These are phyloP conservation scores for Coronaproctus castanopsis DNA, from an alignment of 2,888 invertebrate species.

Conservation along the genomic window DNA sequence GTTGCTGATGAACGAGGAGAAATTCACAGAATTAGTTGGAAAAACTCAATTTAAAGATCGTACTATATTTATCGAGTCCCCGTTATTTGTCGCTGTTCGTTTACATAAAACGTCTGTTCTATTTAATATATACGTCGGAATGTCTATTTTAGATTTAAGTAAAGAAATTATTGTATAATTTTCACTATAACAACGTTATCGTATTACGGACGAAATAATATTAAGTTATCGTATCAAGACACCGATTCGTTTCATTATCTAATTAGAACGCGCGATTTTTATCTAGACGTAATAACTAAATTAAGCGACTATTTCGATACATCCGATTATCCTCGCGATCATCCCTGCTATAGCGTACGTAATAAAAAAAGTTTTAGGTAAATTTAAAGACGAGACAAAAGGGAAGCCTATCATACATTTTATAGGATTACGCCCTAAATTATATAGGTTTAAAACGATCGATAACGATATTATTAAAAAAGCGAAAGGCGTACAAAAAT, in stretches of 20 bases:
- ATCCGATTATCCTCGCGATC: not conserved
- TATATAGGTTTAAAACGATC: not conserved
- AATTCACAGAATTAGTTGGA: not conserved
- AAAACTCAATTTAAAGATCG: not conserved
- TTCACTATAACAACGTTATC: not conserved
- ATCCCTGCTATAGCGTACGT: not conserved
- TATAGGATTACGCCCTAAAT: not conserved
- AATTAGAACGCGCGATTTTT: not conserved
- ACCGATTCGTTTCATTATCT: not conserved
- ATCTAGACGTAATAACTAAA: not conserved
- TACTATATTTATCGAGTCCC: not conserved
- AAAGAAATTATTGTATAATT: not conserved
- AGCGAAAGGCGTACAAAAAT: no score
- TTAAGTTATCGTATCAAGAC: not conserved
- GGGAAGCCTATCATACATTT: not conserved
- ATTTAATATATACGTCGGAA: not conserved
- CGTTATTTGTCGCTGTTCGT: not conserved
- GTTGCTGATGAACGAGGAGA: not conserved
- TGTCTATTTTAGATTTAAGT: not conserved
- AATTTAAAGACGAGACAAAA: not conserved
- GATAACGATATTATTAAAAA: no score
- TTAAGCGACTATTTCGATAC: not conserved
- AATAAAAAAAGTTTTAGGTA: not conserved
- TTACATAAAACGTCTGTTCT: not conserved
- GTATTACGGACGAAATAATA: not conserved